Evolutionary conservation across 1,140 invertebrate species (phyloP).

Genomic region (Hirudo medicinalis): DNA sequence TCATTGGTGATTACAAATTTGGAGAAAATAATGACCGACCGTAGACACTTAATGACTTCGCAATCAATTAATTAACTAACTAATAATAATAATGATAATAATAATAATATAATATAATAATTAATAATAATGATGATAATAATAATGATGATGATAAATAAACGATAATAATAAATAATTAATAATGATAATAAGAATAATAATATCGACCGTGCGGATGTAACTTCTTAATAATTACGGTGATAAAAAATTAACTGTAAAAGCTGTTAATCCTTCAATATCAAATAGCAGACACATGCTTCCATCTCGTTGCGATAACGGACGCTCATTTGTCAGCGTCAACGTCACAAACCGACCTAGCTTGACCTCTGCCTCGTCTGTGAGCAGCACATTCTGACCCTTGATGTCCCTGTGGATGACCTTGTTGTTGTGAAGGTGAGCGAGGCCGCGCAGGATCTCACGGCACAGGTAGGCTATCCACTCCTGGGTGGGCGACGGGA

Average conservation of each 20-base stretch:
- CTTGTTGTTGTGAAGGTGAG: constrained; percentile 95
- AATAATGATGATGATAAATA: too few relatives aligned
- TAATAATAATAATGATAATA: constrained; percentile 3
- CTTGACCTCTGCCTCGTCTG: constrained; percentile 99
- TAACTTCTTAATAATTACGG: background rate
- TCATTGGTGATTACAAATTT: too few relatives aligned
- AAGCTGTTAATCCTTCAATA: background rate
- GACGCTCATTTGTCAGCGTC: background rate
- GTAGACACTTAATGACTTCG: too few relatives aligned
- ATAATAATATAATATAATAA: background rate
- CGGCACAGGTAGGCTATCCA: constrained; percentile 96
- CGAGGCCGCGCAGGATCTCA: constrained; percentile 67
- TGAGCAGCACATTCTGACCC: constrained; percentile 96
- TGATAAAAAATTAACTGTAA: background rate
- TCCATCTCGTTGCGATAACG: background rate
- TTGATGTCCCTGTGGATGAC: constrained; percentile 99
- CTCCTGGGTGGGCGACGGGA: constrained; percentile 49
- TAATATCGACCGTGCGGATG: background rate
- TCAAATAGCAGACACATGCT: background rate
- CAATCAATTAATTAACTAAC: background rate
- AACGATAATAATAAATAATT: too few relatives aligned
- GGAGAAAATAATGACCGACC: too few relatives aligned
- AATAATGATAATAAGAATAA: too few relatives aligned
- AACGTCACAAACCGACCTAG: constrained; percentile 61
- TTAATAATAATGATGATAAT: background rate